Percentiles rank a stretch among this genome's conserved stretches.
phyloP scores from a whole-genome alignment of 53 echinoderm and acorn worm species.

The Echinometra lucunter region DNA sequence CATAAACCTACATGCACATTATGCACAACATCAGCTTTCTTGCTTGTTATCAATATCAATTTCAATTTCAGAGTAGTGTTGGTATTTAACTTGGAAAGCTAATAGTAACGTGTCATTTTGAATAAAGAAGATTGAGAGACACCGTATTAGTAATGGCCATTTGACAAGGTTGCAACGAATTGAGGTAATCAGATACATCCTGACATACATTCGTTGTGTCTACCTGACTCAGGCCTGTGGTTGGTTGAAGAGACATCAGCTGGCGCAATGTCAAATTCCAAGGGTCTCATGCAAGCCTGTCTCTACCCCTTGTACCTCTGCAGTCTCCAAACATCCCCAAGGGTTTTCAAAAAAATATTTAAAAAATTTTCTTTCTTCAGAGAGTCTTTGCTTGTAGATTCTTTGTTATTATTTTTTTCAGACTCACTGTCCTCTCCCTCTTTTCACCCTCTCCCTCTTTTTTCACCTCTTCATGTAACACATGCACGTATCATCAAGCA shows the following conservation, averaged over 20 bases:
- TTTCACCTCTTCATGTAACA: not conserved
- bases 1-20: not conserved
- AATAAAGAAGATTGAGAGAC: not conserved
- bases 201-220: not conserved
- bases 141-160: not conserved
- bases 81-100: not conserved
- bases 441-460: not conserved
- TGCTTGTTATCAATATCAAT: not conserved
- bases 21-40: too few species aligned
- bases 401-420: not conserved
- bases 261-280: not conserved
- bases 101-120: not conserved
- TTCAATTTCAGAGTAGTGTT: too few species aligned
- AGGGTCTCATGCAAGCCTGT: not conserved
- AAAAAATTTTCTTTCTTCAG: too few species aligned
- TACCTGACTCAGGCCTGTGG: conserved; percentile 48
- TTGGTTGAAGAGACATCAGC: not conserved
- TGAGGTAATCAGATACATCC: not conserved
- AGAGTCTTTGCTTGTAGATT: not conserved
- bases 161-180: conserved; percentile 14
- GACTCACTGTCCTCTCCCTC: not conserved
- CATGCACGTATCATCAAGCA: too few species aligned
- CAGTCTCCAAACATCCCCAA: too few species aligned
- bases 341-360: too few species aligned
- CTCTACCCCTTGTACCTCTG: not conserved